Conservation (phyloP, 2,113 vertebrate species). For the Syngnathus floridae region DNA sequence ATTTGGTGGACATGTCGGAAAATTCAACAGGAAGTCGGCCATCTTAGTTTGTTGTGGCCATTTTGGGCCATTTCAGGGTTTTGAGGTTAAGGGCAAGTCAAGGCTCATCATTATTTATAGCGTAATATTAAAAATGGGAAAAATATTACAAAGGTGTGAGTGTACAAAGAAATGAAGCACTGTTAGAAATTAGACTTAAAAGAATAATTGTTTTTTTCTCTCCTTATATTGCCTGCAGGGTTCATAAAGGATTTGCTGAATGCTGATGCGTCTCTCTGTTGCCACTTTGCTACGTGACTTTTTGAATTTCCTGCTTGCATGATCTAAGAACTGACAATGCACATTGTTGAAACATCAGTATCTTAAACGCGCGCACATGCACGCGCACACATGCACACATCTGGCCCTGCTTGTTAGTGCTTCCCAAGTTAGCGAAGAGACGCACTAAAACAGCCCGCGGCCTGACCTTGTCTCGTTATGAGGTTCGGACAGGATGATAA, state of each 20-base stretch:
- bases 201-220: not conserved
- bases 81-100: not conserved
- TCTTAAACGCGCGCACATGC: not conserved
- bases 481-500: slow-evolving; percentile 2
- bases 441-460: slow-evolving; percentile 41
- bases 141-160: not conserved
- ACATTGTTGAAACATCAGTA: not conserved
- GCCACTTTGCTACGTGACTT: not conserved
- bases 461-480: slow-evolving; percentile 56
- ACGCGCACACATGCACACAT: slow-evolving; percentile 17
- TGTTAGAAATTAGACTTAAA: not conserved
- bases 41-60: not conserved
- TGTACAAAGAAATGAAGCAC: not conserved
- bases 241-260: not conserved
- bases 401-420: slow-evolving; percentile 41
- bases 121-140: too few relatives aligned
- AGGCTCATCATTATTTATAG: too few relatives aligned
- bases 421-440: slow-evolving; percentile 12
- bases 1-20: not conserved
- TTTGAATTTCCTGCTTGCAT: slow-evolving; percentile 1
- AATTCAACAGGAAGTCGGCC: not conserved
- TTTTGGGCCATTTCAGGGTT: not conserved
- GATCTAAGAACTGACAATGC: not conserved
- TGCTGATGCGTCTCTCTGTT: not conserved
- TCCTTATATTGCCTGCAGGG: not conserved